phyloP scores from a whole-genome alignment of 2,888 invertebrate species.

The Pammene aurita region DNA sequence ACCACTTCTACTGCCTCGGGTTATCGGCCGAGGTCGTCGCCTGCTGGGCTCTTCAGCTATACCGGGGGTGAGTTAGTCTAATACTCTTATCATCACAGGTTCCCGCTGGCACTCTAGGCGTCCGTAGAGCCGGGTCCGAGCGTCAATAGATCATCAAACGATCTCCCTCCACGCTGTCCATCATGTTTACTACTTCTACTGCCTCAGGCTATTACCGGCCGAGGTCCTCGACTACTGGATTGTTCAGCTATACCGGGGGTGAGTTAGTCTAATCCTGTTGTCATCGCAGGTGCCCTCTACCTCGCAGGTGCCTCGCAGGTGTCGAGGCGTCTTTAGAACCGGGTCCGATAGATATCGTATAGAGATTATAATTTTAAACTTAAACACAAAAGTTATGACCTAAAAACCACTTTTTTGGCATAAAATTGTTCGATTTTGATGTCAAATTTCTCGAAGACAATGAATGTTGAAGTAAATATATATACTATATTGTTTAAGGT shows the following conservation, averaged over 20 bases:
- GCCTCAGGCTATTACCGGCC: constrained; percentile 84
- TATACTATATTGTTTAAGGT: too few relatives aligned
- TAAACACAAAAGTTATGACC: too few relatives aligned
- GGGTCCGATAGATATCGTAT: too few relatives aligned
- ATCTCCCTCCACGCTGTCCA: constrained; percentile 74
- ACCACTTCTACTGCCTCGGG: constrained; percentile 75
- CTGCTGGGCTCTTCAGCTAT: constrained; percentile 90
- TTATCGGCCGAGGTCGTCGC: constrained; percentile 89
- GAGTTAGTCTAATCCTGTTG: constrained; percentile 1
- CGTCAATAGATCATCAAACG: constrained; percentile 72
- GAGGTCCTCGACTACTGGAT: constrained; percentile 85
- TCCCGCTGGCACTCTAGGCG: constrained; percentile 57
- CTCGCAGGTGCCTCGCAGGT: too few relatives aligned
- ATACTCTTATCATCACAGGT: not conserved
- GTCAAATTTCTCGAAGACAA: too few relatives aligned
- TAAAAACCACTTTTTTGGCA: too few relatives aligned
- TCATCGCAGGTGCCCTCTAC: too few relatives aligned
- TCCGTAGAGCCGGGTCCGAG: constrained; percentile 79
- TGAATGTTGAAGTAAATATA: too few relatives aligned
- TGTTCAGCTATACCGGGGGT: constrained; percentile 87
- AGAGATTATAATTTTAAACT: too few relatives aligned
- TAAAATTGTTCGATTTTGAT: too few relatives aligned
- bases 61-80: constrained; percentile 77
- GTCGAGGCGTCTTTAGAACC: too few relatives aligned
- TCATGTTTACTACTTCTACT: constrained; percentile 63